Evolutionary conservation across 2,797 vertebrate genomes (phyloP).

Genomic region (Nannoperca australis): DNA sequence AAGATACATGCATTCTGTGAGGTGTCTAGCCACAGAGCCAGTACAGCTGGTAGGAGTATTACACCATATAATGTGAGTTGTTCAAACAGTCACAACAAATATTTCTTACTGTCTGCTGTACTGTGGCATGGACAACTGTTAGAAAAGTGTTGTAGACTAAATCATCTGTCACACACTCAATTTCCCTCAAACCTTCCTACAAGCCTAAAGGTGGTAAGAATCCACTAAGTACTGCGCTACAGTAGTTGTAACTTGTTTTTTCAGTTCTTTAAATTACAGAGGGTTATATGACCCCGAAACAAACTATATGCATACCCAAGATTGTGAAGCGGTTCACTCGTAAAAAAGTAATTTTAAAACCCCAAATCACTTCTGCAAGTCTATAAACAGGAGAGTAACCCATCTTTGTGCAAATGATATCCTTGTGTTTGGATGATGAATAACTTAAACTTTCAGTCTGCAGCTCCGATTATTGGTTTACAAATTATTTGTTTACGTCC

Average conservation of each 20-base stretch:
- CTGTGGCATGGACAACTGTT: background rate
- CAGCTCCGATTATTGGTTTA: conserved; percentile 64
- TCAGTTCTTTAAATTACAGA: conserved; percentile 25
- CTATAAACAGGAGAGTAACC: conserved; percentile 45
- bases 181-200: conserved; percentile 12
- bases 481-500: conserved; percentile 73
- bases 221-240: conserved; percentile 12
- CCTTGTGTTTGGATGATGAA: conserved; percentile 64
- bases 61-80: conserved; percentile 30
- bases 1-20: conserved; percentile 8
- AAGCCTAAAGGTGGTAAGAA: background rate
- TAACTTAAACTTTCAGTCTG: conserved; percentile 54
- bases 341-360: conserved; percentile 51
- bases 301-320: conserved; percentile 22
- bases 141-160: background rate
- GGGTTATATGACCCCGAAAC: conserved; percentile 33
- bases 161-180: conserved; percentile 21
- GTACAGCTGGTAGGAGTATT: conserved; percentile 19
- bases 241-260: conserved; percentile 11
- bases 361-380: conserved; percentile 55
- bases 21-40: conserved; percentile 19
- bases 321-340: conserved; percentile 43
- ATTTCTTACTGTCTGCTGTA: conserved; percentile 13
- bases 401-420: conserved; percentile 63
- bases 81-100: conserved; percentile 29